A percentile compares a stretch with the other conserved stretches of the same genome.
Conservation (phyloP, 2,888 invertebrate genomes). For the Drosophila fulvimacula region DNA sequence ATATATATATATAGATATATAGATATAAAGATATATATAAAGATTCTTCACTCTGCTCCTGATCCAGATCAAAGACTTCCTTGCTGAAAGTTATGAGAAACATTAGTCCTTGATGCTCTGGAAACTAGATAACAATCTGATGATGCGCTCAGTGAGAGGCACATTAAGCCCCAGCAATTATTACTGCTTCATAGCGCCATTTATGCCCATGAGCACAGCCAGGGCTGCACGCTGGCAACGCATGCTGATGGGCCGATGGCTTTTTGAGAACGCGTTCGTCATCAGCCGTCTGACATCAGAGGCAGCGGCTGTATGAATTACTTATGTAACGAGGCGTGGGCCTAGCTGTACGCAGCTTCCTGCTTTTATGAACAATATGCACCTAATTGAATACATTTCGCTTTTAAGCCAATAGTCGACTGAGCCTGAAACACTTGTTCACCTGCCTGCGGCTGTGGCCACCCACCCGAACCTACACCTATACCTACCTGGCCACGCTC, state of each 20-base stretch:
- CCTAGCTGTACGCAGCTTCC: conserved; percentile 1
- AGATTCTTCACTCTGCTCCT: too few species aligned
- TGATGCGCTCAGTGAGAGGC: neutral
- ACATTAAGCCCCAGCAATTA: conserved; percentile 7
- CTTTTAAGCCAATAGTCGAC: conserved; percentile 5
- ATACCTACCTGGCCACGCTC: conserved; percentile 2
- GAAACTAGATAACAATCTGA: neutral
- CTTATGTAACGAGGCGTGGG: conserved; percentile 6
- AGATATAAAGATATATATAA: too few species aligned
- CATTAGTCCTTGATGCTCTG: too few species aligned
- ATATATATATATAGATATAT: too few species aligned
- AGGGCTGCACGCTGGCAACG: neutral
- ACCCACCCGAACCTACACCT: neutral
- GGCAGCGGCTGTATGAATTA: conserved; percentile 27
- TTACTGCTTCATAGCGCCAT: conserved; percentile 3
- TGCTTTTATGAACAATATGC: conserved; percentile 5
- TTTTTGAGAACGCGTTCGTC: conserved; percentile 13
- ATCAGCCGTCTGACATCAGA: conserved; percentile 16
- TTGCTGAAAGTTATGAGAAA: too few species aligned
- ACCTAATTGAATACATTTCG: conserved; percentile 9
- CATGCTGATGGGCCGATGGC: neutral
- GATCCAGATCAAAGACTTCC: too few species aligned
- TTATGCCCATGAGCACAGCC: neutral
- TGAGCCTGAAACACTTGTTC: neutral
- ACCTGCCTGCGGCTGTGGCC: neutral